phyloP scores from a whole-genome alignment of 2,888 invertebrate genomes.

The Flexamia atlantica region DNA sequence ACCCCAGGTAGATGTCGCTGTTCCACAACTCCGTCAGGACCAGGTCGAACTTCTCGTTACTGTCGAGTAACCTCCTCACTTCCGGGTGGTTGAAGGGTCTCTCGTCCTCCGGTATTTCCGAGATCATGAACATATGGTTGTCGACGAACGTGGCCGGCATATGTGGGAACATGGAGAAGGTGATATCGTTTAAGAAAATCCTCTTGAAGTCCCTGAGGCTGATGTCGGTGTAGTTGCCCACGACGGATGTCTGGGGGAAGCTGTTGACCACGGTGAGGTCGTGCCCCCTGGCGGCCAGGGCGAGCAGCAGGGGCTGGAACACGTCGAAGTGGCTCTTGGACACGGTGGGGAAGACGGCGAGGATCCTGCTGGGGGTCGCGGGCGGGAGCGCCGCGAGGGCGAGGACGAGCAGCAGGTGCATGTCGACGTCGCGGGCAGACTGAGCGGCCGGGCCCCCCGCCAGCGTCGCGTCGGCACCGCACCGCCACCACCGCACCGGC shows the following conservation, averaged over 20 bases:
- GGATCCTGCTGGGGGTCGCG: constrained; percentile 59
- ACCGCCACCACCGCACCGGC: not conserved
- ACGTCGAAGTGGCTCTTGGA: constrained; percentile 68
- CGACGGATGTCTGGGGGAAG: constrained; percentile 52
- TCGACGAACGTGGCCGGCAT: constrained; percentile 26
- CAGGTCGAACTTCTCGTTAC: constrained; percentile 63
- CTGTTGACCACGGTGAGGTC: constrained; percentile 65
- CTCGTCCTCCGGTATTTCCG: constrained; percentile 3
- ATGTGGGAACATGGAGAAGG: constrained; percentile 37
- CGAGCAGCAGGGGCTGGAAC: constrained; percentile 65
- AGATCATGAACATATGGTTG: constrained; percentile 12
- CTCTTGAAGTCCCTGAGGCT: constrained; percentile 35
- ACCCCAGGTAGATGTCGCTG: constrained; percentile 66
- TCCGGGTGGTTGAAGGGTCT: constrained; percentile 33
- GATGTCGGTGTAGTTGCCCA: constrained; percentile 61
- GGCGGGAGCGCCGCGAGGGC: constrained; percentile 8
- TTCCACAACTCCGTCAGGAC: constrained; percentile 67
- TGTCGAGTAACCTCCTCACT: constrained; percentile 26
- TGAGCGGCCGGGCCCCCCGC: not conserved
- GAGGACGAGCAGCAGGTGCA: not conserved
- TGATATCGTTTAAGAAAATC: constrained; percentile 40
- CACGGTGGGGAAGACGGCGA: constrained; percentile 67
- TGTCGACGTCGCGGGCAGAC: constrained; percentile 5
- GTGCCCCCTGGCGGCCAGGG: constrained; percentile 67
- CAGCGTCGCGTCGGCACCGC: not conserved